Conservation (phyloP, 2,113 vertebrate species). For the Crotalus tigris region DNA sequence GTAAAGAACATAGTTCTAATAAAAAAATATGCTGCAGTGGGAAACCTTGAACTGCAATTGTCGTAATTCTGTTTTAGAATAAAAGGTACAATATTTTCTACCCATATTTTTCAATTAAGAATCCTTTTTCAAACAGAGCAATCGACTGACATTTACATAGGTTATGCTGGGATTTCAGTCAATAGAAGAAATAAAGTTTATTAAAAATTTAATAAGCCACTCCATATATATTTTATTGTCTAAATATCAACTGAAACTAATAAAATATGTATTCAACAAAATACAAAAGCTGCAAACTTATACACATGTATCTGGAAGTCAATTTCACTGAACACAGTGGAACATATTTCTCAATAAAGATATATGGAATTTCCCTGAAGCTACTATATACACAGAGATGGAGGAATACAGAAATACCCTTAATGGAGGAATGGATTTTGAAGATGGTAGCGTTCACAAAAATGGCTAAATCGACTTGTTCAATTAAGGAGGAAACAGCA, state of each 20-base stretch:
- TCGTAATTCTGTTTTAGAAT: neutral
- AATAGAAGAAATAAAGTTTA: neutral
- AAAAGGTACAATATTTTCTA: neutral
- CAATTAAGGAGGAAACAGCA: neutral
- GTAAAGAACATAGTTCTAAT: neutral
- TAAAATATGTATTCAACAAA: neutral
- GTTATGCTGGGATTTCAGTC: neutral
- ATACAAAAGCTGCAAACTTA: neutral
- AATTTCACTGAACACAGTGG: neutral
- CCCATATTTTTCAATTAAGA: neutral
- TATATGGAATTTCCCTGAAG: neutral
- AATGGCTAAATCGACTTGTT: neutral
- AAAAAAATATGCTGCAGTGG: neutral
- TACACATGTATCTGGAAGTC: neutral
- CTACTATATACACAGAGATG: neutral
- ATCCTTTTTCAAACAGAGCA: neutral
- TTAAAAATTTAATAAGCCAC: neutral
- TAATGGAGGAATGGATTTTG: neutral
- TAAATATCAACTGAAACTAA: neutral
- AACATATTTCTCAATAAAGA: neutral
- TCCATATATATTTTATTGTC: neutral
- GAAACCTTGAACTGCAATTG: neutral
- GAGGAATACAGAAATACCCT: neutral
- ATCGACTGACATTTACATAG: neutral
- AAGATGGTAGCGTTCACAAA: neutral